Base-by-base conservation (phyloP, 2,888 invertebrate genomes). In the Mesorhabditis sp. region DNA sequence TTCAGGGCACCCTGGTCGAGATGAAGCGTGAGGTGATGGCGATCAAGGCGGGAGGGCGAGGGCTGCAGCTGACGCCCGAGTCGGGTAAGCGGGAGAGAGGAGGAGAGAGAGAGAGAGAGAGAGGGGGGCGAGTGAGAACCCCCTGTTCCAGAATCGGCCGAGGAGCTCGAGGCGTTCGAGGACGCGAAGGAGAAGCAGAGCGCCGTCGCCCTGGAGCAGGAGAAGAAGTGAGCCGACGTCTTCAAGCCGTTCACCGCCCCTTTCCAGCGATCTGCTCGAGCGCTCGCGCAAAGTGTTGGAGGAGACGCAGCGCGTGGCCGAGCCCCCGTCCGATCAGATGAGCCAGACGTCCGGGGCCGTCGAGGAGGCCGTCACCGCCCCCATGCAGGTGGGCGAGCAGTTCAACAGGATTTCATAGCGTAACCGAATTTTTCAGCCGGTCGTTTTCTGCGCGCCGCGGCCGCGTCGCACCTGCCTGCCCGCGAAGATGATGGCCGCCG, bases 391-490 rank as follows among this genome's bases (percentile, higher is more conserved):
- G 28, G 28, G 28, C 28, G 28, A 28, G 28, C 28, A 28, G 28
- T 28, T 28, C 28, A 28, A 28, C 28, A 28, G 28, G 28, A 28
- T 28, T 28, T 28, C 28, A 28, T 28, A 28, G 28, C 28, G 28
- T 28, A 28, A 28, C 28, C 28, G 1, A 28, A 28, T 13, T 50
- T 50, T 50, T n/a, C n/a, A 50, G 58, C 10, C n/a, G 10, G 10
- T n/a, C 7, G n/a, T 50, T 13, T 50, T 50, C 58, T 10, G 58
- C 58, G 58, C n/a, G 58, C 10, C 58, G 7, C 58, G 58, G 7
- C 62, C 62, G 4, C 69, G 65, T 43, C 69, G 72, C 7, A 62
- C 44, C 3, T 4, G 44, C 41, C 69, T 72, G 4, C 72, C 72
- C 6, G 15, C 58, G 10, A 62, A 70, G 41, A 66, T 69, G 61